Evolutionary conservation across 2,888 invertebrate genomes (phyloP).

Genomic region (Lissocephala sabroskyi): DNA sequence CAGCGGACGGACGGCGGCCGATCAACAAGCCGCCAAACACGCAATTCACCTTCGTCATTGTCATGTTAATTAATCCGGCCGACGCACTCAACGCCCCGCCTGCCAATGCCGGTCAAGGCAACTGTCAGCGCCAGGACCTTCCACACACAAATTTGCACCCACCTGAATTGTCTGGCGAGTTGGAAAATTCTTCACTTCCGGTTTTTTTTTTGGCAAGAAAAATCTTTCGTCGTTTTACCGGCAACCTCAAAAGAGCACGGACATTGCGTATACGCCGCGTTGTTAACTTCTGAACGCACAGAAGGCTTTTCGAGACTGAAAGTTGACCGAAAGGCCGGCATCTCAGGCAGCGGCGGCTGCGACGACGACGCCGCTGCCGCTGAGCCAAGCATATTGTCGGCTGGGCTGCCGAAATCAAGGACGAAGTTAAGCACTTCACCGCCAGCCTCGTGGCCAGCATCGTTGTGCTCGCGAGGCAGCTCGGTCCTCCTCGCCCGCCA

Average conservation of each 20-base stretch:
- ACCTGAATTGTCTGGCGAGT: too few species aligned
- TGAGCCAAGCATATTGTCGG: slow-evolving; percentile 56
- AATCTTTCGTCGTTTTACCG: slow-evolving; percentile 2
- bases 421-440: slow-evolving; percentile 59
- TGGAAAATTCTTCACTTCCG: too few species aligned
- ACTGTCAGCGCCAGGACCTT: too few species aligned
- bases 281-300: slow-evolving; percentile 60
- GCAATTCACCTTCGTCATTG: slow-evolving; percentile 68
- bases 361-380: slow-evolving; percentile 10
- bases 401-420: slow-evolving; percentile 49
- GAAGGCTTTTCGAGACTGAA: slow-evolving; percentile 58
- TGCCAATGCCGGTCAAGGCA: too few species aligned
- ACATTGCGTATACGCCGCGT: slow-evolving; percentile 49
- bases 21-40: slow-evolving; percentile 29
- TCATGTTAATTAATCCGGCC: slow-evolving; percentile 65
- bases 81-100: slow-evolving; percentile 20
- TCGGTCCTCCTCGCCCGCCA: not conserved
- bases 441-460: slow-evolving; percentile 8
- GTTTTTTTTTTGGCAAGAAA: too few species aligned
- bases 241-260: slow-evolving; percentile 8
- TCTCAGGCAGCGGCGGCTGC: slow-evolving; percentile 4
- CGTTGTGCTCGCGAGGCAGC: not conserved
- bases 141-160: slow-evolving; percentile 20
- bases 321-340: slow-evolving; percentile 16
- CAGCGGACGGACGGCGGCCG: slow-evolving; percentile 10